phyloP scores from a whole-genome alignment of 1,140 invertebrate genomes.

The Zaprionus taronus region DNA sequence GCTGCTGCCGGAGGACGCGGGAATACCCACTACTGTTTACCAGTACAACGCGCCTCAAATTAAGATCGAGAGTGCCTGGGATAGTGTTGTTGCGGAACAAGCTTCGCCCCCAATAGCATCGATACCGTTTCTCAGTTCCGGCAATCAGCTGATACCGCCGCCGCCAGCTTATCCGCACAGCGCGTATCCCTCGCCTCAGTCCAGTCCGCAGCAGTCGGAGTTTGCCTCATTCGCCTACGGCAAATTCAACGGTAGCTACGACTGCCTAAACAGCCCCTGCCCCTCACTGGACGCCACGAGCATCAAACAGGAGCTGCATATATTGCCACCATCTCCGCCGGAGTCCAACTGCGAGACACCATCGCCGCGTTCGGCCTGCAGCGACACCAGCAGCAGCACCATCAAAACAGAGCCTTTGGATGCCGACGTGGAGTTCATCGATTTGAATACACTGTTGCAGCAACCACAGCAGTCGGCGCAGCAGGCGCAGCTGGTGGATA shows the following conservation, averaged over 20 bases:
- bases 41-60: conserved; percentile 80
- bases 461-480: conserved; percentile 49
- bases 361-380: conserved; percentile 70
- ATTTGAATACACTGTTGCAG: conserved; percentile 76
- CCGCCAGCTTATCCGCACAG: conserved; percentile 74
- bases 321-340: conserved; percentile 82
- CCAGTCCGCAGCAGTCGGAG: conserved; percentile 77
- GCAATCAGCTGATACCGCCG: conserved; percentile 71
- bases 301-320: conserved; percentile 83
- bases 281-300: conserved; percentile 73
- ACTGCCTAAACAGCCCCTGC: conserved; percentile 76
- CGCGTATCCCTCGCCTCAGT: conserved; percentile 80
- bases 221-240: conserved; percentile 63
- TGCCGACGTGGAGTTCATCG: conserved; percentile 80
- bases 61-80: conserved; percentile 78
- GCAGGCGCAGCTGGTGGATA: conserved; percentile 33
- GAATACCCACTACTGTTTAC: conserved; percentile 78
- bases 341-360: conserved; percentile 84
- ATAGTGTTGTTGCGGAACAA: conserved; percentile 12
- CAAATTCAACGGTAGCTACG: conserved; percentile 63
- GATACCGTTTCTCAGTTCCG: conserved; percentile 16
- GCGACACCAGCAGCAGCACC: conserved; percentile 44
- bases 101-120: not conserved
- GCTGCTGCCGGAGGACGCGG: conserved; percentile 87
- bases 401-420: conserved; percentile 82